Percentiles rank a stretch among this genome's conserved stretches.
Conservation (phyloP, 2,888 invertebrate genomes). For the Xanthia icteritia region DNA sequence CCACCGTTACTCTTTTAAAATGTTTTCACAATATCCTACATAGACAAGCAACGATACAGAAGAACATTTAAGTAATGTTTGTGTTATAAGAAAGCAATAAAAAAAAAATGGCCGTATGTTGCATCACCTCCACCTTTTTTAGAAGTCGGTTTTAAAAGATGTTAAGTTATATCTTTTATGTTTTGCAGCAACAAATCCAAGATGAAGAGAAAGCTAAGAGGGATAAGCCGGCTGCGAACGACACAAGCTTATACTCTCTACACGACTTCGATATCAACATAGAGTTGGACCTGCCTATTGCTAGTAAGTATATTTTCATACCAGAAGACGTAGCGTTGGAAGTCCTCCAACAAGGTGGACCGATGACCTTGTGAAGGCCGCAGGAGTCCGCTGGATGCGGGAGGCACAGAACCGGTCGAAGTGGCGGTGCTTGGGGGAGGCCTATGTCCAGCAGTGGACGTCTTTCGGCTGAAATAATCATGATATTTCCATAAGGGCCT, state of each 20-base stretch:
- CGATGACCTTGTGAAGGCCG: no score
- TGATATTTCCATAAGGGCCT: neutral
- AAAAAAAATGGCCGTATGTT: no score
- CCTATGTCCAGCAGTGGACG: no score
- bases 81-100: no score
- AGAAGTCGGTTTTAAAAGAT: neutral
- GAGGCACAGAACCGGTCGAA: no score
- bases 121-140: neutral
- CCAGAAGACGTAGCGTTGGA: no score
- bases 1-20: no score
- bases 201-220: conserved; percentile 56
- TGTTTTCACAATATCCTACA: no score
- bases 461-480: neutral
- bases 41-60: neutral
- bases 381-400: no score
- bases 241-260: conserved; percentile 90
- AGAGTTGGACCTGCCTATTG: conserved; percentile 95
- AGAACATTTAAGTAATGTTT: neutral
- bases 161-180: conserved; percentile 1
- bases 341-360: no score
- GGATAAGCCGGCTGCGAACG: conserved; percentile 67
- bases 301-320: conserved; percentile 90
- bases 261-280: conserved; percentile 99
- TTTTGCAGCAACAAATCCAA: conserved; percentile 67
- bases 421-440: no score